These are phyloP conservation scores for Himantopus leucocephalus DNA, from an alignment of 2,113 vertebrate genomes.

Conservation along the genomic window DNA sequence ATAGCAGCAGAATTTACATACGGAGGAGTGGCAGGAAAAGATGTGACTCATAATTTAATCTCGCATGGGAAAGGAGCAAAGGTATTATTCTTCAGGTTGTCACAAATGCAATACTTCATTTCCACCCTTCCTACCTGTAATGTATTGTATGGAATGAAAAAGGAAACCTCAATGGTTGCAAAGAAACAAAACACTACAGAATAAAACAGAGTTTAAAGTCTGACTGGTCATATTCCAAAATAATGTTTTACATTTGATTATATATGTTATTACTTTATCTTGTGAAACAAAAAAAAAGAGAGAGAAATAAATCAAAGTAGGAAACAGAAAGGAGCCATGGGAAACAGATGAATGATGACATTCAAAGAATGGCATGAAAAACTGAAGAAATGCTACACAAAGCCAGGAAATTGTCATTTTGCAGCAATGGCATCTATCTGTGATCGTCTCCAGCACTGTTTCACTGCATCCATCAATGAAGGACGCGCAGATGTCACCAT, in stretches of 20 bases:
- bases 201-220: neutral
- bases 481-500: neutral
- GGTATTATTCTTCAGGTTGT: neutral
- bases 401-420: conserved; percentile 64
- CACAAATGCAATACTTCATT: neutral
- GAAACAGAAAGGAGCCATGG: conserved; percentile 41
- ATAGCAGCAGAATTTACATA: neutral
- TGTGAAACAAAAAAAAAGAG: neutral
- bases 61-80: neutral
- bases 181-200: neutral
- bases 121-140: neutral
- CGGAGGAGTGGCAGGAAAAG: neutral
- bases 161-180: neutral
- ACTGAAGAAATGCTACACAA: conserved; percentile 41
- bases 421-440: conserved; percentile 16
- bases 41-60: neutral
- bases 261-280: neutral
- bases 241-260: neutral
- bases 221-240: neutral
- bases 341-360: conserved; percentile 64
- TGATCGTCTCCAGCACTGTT: neutral
- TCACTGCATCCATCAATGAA: conserved; percentile 27
- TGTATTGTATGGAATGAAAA: neutral
- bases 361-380: conserved; percentile 28
- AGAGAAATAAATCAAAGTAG: neutral